Evolutionary conservation across 1,140 invertebrate species (phyloP).

Genomic region (Heliothis virescens): DNA sequence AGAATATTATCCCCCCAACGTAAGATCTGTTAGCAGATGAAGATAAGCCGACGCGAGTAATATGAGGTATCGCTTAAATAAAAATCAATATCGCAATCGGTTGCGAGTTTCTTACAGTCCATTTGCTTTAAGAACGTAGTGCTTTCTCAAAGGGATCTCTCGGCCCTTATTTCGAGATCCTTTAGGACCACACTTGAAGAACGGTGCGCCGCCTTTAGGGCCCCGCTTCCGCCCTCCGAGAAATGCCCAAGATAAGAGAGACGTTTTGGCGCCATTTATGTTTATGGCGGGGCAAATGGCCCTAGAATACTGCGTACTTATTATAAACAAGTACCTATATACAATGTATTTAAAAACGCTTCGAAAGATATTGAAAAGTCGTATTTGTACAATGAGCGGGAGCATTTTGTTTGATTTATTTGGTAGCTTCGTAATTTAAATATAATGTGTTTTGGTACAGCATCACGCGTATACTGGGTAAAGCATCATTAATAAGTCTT

Average conservation of each 20-base stretch:
- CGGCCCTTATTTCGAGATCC: slow-evolving; percentile 81
- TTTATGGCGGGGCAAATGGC: slow-evolving; percentile 83
- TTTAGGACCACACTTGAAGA: slow-evolving; percentile 82
- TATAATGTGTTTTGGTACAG: no score
- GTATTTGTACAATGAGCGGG: slow-evolving; percentile 40
- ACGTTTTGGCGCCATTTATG: slow-evolving; percentile 84
- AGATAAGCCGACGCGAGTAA: slow-evolving; percentile 24
- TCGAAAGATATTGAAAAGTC: slow-evolving; percentile 60
- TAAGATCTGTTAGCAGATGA: background rate
- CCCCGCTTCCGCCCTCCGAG: slow-evolving; percentile 80
- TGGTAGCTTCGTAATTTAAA: background rate
- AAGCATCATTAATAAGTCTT: no score
- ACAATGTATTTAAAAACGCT: slow-evolving; percentile 72
- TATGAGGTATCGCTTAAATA: slow-evolving; percentile 72
- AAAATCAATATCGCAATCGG: slow-evolving; percentile 83
- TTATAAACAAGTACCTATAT: slow-evolving; percentile 81
- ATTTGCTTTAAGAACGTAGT: slow-evolving; percentile 81
- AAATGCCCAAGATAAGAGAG: slow-evolving; percentile 85
- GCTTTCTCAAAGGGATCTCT: slow-evolving; percentile 74
- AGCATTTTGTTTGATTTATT: no score
- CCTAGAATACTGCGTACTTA: slow-evolving; percentile 82
- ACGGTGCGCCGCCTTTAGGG: slow-evolving; percentile 74
- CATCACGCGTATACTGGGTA: no score
- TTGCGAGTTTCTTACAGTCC: slow-evolving; percentile 82
- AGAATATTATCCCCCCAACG: background rate